Percentiles rank a stretch among this genome's conserved stretches.
These are phyloP conservation scores for Eilema caniola DNA, from an alignment of 2,888 invertebrate genomes.

Conservation along the genomic window DNA sequence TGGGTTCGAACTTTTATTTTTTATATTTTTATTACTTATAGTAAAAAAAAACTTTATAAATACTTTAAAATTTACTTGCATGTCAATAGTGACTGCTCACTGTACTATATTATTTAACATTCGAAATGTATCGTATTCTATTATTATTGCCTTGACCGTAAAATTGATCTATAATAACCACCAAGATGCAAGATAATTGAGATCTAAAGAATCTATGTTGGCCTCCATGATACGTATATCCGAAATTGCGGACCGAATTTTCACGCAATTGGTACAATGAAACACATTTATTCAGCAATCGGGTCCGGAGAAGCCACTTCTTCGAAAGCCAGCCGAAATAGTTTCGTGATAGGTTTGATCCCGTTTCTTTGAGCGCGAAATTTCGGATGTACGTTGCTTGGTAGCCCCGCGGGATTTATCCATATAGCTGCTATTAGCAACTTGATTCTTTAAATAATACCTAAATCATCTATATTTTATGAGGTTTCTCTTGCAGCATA, in stretches of 20 bases:
- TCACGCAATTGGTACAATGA: too few species aligned
- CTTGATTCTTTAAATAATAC: background rate
- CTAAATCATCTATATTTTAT: background rate
- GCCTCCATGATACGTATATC: background rate
- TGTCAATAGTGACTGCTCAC: too few species aligned
- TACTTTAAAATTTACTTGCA: background rate
- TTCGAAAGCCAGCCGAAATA: background rate
- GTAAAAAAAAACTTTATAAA: background rate
- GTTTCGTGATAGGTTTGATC: background rate
- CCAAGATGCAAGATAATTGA: background rate
- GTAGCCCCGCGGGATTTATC: background rate
- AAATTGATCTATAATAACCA: too few species aligned
- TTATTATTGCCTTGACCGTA: background rate
- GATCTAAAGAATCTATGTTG: background rate
- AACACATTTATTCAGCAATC: too few species aligned
- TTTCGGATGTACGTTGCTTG: background rate
- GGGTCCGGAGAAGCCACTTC: too few species aligned
- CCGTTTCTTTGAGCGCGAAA: too few species aligned
- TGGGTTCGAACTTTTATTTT: background rate
- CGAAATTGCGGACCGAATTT: background rate
- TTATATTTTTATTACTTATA: background rate
- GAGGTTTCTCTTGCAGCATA: background rate
- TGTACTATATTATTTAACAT: background rate
- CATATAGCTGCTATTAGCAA: background rate
- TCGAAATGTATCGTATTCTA: background rate